Conservation (phyloP, 2,797 vertebrate species). For the Scleropages formosus region DNA sequence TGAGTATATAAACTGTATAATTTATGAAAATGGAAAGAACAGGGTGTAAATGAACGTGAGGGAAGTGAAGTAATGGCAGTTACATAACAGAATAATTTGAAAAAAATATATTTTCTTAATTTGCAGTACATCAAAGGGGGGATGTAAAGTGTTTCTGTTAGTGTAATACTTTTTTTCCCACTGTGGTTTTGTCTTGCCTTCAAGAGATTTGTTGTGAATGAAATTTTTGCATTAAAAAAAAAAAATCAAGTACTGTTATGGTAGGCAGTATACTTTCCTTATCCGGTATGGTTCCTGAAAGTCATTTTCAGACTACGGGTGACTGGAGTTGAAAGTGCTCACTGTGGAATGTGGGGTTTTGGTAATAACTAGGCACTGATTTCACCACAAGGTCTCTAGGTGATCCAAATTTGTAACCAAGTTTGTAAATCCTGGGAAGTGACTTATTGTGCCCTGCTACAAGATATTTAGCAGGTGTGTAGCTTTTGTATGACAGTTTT, state of each 20-base stretch:
- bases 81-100: too few relatives aligned
- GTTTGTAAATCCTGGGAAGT: too few relatives aligned
- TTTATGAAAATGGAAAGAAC: too few relatives aligned
- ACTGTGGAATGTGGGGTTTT: slow-evolving; percentile 10
- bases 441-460: too few relatives aligned
- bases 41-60: too few relatives aligned
- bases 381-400: too few relatives aligned
- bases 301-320: slow-evolving; percentile 28
- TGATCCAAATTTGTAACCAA: too few relatives aligned
- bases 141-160: not conserved
- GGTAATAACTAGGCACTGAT: slow-evolving; percentile 25
- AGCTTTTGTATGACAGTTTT: not conserved
- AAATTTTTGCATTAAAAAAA: slow-evolving; percentile 21
- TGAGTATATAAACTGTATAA: too few relatives aligned
- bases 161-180: slow-evolving; percentile 25
- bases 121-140: slow-evolving; percentile 7
- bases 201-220: slow-evolving; percentile 17
- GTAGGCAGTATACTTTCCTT: slow-evolving; percentile 36
- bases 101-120: too few relatives aligned
- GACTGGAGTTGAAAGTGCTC: slow-evolving; percentile 18
- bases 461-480: too few relatives aligned
- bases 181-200: slow-evolving; percentile 25
- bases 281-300: slow-evolving; percentile 34
- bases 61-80: too few relatives aligned
- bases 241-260: slow-evolving; percentile 13